These are phyloP conservation scores for Periplaneta americana DNA, from an alignment of 1,140 invertebrate genomes.

Conservation along the genomic window DNA sequence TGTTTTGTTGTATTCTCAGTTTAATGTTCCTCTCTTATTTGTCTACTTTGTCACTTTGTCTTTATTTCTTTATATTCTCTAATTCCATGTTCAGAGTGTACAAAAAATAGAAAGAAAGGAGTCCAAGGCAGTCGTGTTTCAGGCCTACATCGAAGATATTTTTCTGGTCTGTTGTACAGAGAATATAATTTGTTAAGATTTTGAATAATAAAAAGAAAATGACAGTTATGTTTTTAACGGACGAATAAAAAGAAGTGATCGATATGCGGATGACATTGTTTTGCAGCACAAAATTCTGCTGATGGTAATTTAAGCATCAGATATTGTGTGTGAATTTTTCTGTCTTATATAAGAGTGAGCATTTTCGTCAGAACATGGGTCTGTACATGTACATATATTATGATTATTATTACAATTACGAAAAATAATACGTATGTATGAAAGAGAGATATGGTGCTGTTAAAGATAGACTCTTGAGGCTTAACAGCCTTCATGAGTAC, in stretches of 20 bases:
- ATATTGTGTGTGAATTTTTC: neutral
- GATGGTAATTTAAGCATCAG: neutral
- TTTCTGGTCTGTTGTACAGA: neutral
- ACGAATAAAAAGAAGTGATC: neutral
- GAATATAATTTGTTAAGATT: neutral
- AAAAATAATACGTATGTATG: neutral
- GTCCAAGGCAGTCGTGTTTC: neutral
- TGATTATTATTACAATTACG: neutral
- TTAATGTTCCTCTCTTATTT: neutral
- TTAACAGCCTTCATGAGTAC: neutral
- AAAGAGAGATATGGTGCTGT: neutral
- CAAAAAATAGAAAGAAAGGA: too few species aligned
- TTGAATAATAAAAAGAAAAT: neutral
- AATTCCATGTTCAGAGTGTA: neutral
- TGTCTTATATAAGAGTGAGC: neutral
- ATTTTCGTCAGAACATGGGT: neutral
- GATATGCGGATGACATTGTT: neutral
- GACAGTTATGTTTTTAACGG: neutral
- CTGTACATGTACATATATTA: neutral
- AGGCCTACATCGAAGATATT: neutral
- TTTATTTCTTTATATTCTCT: too few species aligned
- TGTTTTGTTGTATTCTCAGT: neutral
- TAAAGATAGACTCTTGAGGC: neutral
- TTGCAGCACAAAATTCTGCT: neutral
- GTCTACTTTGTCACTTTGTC: too few species aligned